Evolutionary conservation across 2,113 vertebrate genomes (phyloP).

Genomic region (Callochromis pleurospilus): DNA sequence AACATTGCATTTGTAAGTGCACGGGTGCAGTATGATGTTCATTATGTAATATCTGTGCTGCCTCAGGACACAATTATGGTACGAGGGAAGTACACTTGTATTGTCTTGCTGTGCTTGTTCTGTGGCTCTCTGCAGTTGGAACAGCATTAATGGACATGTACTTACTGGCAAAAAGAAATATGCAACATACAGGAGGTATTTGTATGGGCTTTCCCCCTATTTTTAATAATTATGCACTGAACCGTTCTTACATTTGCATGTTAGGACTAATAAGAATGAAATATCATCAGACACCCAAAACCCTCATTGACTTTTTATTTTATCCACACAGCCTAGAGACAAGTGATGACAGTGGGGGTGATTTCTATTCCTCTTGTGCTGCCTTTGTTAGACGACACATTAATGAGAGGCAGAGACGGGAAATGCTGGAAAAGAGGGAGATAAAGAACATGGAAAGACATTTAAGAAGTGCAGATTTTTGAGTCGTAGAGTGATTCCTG

Average conservation of each 20-base stretch:
- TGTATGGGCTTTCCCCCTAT: background rate
- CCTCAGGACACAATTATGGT: conserved; percentile 23
- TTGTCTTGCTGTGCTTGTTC: conserved; percentile 10
- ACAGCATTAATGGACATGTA: background rate
- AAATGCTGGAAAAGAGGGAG: background rate
- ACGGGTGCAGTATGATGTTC: background rate
- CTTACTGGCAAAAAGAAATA: background rate
- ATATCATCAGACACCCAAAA: background rate
- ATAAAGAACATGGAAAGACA: too few species aligned
- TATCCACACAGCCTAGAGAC: background rate
- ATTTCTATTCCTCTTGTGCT: background rate
- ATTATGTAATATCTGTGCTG: conserved; percentile 35
- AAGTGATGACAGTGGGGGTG: background rate
- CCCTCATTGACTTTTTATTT: background rate
- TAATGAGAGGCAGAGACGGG: background rate
- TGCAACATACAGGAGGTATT: background rate
- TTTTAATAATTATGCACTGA: background rate
- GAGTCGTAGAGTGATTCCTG: too few species aligned
- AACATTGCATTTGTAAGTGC: conserved; percentile 6
- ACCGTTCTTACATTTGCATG: background rate
- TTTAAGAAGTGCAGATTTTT: too few species aligned
- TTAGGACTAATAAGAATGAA: background rate
- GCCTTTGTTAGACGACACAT: background rate
- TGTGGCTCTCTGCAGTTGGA: background rate
- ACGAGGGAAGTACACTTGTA: background rate